Conservation (phyloP, 2,113 vertebrate species). For the Isurus oxyrinchus region DNA sequence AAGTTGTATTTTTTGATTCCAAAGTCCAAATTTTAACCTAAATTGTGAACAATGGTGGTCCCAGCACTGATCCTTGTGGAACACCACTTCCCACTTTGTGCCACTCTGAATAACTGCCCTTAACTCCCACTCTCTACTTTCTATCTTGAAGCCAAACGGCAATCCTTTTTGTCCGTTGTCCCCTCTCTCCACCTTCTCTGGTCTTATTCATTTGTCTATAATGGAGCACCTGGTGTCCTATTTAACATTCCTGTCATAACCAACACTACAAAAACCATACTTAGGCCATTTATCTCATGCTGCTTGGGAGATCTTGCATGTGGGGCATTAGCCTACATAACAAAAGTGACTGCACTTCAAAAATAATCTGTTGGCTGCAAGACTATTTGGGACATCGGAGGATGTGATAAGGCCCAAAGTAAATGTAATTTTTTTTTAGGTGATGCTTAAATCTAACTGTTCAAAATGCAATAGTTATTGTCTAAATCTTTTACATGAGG, state of each 20-base stretch:
- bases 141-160: no score
- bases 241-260: background rate
- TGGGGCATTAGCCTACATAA: background rate
- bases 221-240: background rate
- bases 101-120: no score
- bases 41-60: no score
- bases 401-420: background rate
- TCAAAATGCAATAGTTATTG: background rate
- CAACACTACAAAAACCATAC: background rate
- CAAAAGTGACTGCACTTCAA: background rate
- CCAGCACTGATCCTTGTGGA: no score
- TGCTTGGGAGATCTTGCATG: background rate
- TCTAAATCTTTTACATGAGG: background rate
- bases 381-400: background rate
- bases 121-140: no score
- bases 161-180: no score
- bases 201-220: no score
- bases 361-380: background rate
- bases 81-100: no score
- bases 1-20: no score
- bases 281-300: background rate
- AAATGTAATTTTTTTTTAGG: background rate
- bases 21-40: no score
- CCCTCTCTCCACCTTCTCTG: no score
- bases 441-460: background rate